phyloP scores from a whole-genome alignment of 2,797 vertebrate genomes.

The Lacerta viridis region DNA sequence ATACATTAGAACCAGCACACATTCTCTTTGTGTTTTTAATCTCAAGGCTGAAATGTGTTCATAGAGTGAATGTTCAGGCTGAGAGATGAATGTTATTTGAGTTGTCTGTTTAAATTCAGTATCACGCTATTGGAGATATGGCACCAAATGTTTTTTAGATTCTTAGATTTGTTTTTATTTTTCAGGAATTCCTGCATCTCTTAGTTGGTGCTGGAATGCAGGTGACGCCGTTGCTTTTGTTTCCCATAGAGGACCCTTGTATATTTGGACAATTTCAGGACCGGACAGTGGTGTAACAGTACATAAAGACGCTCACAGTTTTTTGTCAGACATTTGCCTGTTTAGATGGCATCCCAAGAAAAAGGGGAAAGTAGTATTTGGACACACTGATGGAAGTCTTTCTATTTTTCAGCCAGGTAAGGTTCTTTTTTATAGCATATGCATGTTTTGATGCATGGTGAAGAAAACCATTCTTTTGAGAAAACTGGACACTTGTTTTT shows the following conservation, averaged over 20 bases:
- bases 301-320: conserved; percentile 95
- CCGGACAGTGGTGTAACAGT: conserved; percentile 87
- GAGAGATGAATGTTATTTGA: background rate
- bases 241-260: conserved; percentile 92
- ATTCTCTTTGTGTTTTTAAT: background rate
- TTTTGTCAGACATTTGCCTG: conserved; percentile 93
- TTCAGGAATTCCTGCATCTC: conserved; percentile 89
- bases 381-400: conserved; percentile 95
- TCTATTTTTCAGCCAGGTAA: conserved; percentile 96
- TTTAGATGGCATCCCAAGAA: conserved; percentile 95
- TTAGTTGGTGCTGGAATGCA: conserved; percentile 95
- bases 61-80: background rate
- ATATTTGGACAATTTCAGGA: conserved; percentile 91
- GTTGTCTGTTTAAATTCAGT: background rate
- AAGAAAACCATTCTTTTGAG: background rate
- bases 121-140: background rate
- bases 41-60: background rate
- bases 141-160: background rate
- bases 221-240: conserved; percentile 90
- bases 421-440: conserved; percentile 1
- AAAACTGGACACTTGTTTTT: background rate
- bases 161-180: conserved; percentile 23
- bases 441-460: background rate
- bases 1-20: background rate
- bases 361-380: conserved; percentile 93